Evolutionary conservation across 1,140 invertebrate species (phyloP).

Genomic region (Trichomalopsis sarcophagae): DNA sequence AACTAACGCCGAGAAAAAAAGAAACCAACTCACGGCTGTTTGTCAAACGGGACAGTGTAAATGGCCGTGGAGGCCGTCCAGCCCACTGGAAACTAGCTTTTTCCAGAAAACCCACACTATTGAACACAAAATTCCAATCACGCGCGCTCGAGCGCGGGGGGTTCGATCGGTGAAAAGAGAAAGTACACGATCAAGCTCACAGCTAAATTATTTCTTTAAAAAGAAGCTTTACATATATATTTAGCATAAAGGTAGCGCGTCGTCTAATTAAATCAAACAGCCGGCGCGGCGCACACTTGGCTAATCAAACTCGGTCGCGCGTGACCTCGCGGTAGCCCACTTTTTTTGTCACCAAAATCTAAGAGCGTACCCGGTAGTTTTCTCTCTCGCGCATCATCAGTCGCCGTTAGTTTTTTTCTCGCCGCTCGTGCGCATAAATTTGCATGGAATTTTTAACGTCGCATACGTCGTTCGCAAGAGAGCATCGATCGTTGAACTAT

Average conservation of each 20-base stretch:
- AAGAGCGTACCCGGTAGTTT: neutral
- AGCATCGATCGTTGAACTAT: neutral
- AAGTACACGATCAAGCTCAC: too few relatives aligned
- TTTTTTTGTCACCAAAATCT: too few relatives aligned
- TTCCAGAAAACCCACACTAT: too few relatives aligned
- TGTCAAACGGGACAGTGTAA: neutral
- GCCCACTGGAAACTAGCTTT: neutral
- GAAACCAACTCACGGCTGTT: neutral
- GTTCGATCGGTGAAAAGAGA: too few relatives aligned
- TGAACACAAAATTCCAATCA: too few relatives aligned
- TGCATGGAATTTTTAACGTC: neutral
- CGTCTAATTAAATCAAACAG: too few relatives aligned
- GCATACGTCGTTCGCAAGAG: neutral
- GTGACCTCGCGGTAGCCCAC: neutral
- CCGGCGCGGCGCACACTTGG: too few relatives aligned
- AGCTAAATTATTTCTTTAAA: too few relatives aligned
- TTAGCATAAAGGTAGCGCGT: too few relatives aligned
- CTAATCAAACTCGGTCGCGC: too few relatives aligned
- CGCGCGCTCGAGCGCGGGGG: too few relatives aligned
- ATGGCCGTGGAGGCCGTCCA: neutral
- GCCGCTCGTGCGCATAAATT: slow-evolving; percentile 6
- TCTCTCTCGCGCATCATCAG: neutral
- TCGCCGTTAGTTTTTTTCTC: neutral
- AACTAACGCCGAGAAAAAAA: neutral
- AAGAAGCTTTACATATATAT: too few relatives aligned